These are phyloP conservation scores for Hirtodrosophila histrioides DNA, from an alignment of 2,888 invertebrate genomes.

Conservation along the genomic window DNA sequence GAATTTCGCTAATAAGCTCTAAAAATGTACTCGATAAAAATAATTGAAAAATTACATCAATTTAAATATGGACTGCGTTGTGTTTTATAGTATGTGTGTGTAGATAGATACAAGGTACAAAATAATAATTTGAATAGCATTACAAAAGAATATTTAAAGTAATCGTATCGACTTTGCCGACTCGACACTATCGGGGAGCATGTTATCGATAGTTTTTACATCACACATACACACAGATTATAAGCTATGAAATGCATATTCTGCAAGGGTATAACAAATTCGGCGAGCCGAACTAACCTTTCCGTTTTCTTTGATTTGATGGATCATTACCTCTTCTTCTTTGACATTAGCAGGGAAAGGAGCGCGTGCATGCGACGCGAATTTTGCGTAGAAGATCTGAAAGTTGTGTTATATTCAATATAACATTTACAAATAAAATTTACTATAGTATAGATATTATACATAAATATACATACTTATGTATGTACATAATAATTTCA, in stretches of 20 bases:
- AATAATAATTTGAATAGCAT: no score
- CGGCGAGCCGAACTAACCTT: conserved; percentile 27
- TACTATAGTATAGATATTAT: conserved; percentile 9
- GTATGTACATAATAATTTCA: background rate
- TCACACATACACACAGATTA: background rate
- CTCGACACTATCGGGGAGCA: no score
- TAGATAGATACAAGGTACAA: no score
- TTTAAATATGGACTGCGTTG: no score
- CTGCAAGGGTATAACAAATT: conserved; percentile 37
- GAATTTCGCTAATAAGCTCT: no score
- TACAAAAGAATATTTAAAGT: no score
- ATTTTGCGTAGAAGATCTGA: conserved; percentile 44
- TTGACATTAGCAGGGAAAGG: conserved; percentile 39
- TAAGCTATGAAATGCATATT: conserved; percentile 5
- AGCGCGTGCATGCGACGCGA: conserved; percentile 40
- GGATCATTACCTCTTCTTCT: conserved; percentile 49
- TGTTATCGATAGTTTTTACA: no score
- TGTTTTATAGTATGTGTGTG: no score
- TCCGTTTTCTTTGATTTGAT: conserved; percentile 13
- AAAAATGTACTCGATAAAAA: no score
- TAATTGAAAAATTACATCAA: no score
- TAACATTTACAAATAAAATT: conserved; percentile 13
- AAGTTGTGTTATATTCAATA: conserved; percentile 38
- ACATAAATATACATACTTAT: conserved; percentile 8
- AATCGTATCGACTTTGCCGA: no score